phyloP scores from a whole-genome alignment of 2,888 invertebrate species.

The Lissocephala sabroskyi region DNA sequence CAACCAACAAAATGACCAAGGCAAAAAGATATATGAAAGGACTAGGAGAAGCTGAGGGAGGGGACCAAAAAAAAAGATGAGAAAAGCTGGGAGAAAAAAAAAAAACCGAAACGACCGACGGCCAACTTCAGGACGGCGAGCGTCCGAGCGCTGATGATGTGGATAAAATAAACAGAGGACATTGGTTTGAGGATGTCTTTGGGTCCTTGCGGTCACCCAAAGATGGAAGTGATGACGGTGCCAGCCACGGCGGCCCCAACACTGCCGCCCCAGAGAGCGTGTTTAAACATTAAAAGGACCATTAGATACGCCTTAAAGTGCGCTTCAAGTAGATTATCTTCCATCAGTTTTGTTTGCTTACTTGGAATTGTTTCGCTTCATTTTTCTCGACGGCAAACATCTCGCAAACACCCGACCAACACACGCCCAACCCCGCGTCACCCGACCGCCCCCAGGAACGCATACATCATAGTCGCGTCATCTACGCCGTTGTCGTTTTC shows the following conservation, averaged over 20 bases:
- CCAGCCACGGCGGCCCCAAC: too few relatives aligned
- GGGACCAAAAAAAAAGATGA: not conserved
- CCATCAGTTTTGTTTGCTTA: slow-evolving; percentile 66
- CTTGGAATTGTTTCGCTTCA: slow-evolving; percentile 65
- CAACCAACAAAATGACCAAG: not conserved
- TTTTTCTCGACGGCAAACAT: slow-evolving; percentile 57
- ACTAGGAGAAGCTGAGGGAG: not conserved
- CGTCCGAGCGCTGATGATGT: slow-evolving; percentile 56
- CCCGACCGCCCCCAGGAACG: too few relatives aligned
- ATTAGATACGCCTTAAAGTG: slow-evolving; percentile 71
- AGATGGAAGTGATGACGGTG: not conserved
- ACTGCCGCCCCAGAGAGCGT: too few relatives aligned
- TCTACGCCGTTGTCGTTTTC: not conserved
- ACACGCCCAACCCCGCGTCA: too few relatives aligned
- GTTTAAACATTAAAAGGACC: slow-evolving; percentile 69
- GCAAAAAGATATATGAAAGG: not conserved
- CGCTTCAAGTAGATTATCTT: slow-evolving; percentile 70
- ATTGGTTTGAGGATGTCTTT: slow-evolving; percentile 35
- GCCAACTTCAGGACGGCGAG: slow-evolving; percentile 2
- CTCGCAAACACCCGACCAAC: slow-evolving; percentile 22
- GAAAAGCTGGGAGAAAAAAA: not conserved
- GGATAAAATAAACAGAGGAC: slow-evolving; percentile 63
- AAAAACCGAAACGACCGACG: not conserved
- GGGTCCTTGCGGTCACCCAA: not conserved
- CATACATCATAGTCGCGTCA: too few relatives aligned